Percentiles rank a stretch among this genome's conserved stretches.
Evolutionary conservation across 2,797 vertebrate genomes (phyloP).

Genomic region (Cuniculus paca): DNA sequence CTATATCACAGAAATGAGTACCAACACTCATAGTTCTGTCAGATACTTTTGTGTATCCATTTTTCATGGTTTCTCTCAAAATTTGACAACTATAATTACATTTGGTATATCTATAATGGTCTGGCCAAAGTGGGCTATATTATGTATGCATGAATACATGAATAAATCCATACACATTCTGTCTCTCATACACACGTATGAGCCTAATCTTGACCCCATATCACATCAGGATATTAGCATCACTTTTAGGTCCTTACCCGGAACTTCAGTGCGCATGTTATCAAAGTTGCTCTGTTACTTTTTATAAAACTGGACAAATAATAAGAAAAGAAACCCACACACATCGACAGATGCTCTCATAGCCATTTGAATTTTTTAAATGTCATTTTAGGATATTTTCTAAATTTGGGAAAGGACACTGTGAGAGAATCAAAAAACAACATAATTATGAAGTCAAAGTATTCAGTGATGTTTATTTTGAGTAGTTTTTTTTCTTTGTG

Average conservation of each 20-base stretch:
- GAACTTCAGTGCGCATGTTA: neutral
- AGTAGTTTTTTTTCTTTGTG: constrained; percentile 49
- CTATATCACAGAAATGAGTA: neutral
- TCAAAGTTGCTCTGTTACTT: constrained; percentile 47
- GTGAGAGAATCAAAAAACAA: constrained; percentile 12
- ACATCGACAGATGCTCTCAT: constrained; percentile 60
- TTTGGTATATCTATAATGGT: neutral
- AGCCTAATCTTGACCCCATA: neutral
- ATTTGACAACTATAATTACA: constrained; percentile 1
- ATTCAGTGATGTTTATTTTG: neutral
- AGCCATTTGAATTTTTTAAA: constrained; percentile 14
- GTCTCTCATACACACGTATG: rapidly evolving
- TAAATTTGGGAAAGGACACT: constrained; percentile 42
- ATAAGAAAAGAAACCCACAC: neutral
- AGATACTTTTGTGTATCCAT: neutral
- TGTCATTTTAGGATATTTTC: constrained; percentile 57
- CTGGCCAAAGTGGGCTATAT: neutral
- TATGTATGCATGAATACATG: neutral
- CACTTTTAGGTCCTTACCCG: neutral
- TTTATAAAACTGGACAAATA: constrained; percentile 57
- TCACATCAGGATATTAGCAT: neutral
- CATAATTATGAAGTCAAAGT: constrained; percentile 28
- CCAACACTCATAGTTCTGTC: neutral
- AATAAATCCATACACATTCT: neutral
- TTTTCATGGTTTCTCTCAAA: constrained; percentile 24